Base-by-base conservation (phyloP, 2,888 invertebrate species). In the Dryadula phaetusa region DNA sequence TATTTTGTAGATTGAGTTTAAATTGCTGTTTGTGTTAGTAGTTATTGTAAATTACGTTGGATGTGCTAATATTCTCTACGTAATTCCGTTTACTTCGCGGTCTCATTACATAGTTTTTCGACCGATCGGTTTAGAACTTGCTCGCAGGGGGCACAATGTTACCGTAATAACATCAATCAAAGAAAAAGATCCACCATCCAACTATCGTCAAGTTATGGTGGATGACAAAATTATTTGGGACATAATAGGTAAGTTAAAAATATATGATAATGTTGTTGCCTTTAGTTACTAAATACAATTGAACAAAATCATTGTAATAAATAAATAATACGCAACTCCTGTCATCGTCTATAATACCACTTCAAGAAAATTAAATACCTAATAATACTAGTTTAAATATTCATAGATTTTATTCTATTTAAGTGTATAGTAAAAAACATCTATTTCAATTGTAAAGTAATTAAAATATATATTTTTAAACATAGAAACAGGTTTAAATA, bases 141-240 rank as follows among this genome's bases (percentile, higher is more conserved):
- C 93, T 4, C 76, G 80, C n/a, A 83, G 90, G 62, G 93, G 93
- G 0, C 94, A 94, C 72, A 90, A 93, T 74, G 91, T 94, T 0
- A 93, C 93, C 1, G 88, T 93, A 0, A 88, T 94, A 18, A 87
- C 92, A 5, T 85, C 87, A 1, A 73, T 85, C 65, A 84, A 75
- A 60, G 86, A 88, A 58, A 75, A 78, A 0, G 78, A 84, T 14
- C 82, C 84, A 4, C 82, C 88, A 0, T 73, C 84, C 0, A 92
- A 88, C 67, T 93, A 90, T 67, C 84, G 82, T 6, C 84, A 93
- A 72, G 80, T 90, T 18, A 76, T 82, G 72, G 82, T 87, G 0
- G 87, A 88, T 62, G 74, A 85, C 56, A 84, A 80, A 69, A 78
- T 83, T 63, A 89, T 92, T 62, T 92, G 92, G 91, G 88, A 92